A percentile compares a stretch with the other conserved stretches of the same genome.
Conservation (phyloP, 2,797 vertebrate species). For the Premnoplex brunnescens region DNA sequence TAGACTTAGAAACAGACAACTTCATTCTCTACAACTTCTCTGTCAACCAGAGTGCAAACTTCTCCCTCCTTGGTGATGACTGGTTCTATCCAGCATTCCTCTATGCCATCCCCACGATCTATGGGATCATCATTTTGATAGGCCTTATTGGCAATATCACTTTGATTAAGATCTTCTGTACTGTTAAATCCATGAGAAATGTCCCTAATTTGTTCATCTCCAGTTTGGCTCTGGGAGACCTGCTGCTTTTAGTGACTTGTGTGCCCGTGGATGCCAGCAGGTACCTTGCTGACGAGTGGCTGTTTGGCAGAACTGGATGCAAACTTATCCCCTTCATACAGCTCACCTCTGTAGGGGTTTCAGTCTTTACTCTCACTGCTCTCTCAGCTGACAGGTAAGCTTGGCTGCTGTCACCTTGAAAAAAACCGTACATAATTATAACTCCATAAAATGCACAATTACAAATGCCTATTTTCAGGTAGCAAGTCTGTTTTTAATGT, state of each 20-base stretch:
- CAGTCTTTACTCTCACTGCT: constrained; percentile 95
- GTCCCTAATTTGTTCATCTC: constrained; percentile 96
- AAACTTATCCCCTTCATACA: constrained; percentile 97
- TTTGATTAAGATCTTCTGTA: constrained; percentile 92
- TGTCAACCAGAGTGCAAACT: constrained; percentile 62
- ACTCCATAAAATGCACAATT: background rate
- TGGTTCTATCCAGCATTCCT: constrained; percentile 82
- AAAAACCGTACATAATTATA: background rate
- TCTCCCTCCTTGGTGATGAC: constrained; percentile 54
- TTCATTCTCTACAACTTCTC: constrained; percentile 71
- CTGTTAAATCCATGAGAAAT: constrained; percentile 88
- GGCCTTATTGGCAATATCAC: constrained; percentile 93
- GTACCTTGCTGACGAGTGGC: constrained; percentile 90
- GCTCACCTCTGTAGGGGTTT: constrained; percentile 95
- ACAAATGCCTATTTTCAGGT: background rate
- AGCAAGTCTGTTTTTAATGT: background rate
- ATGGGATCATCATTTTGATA: constrained; percentile 86
- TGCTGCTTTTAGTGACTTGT: constrained; percentile 91
- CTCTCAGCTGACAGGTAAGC: constrained; percentile 95
- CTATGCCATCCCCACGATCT: constrained; percentile 85
- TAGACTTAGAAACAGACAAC: constrained; percentile 68
- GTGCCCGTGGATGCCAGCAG: constrained; percentile 95
- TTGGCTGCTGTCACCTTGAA: background rate
- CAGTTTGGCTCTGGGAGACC: constrained; percentile 91
- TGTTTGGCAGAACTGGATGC: constrained; percentile 92